phyloP scores from a whole-genome alignment of 2,888 invertebrate genomes.

The Dasypolia templi region DNA sequence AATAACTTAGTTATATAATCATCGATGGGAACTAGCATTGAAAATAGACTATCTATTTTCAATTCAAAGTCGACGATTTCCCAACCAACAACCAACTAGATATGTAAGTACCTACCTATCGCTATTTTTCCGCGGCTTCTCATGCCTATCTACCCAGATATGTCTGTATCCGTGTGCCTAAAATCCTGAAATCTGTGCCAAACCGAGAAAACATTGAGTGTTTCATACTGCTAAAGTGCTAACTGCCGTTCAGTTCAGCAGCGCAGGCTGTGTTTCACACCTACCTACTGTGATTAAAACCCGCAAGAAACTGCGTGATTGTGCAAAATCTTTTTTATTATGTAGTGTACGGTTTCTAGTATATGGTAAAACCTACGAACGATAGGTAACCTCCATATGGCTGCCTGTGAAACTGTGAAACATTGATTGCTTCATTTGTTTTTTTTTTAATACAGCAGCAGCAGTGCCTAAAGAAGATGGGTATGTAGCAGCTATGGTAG shows the following conservation, averaged over 20 bases:
- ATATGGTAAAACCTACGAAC: too few relatives aligned
- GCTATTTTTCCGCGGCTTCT: neutral
- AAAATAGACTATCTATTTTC: constrained; percentile 61
- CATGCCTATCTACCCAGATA: neutral
- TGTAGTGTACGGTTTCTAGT: too few relatives aligned
- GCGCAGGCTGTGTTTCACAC: neutral
- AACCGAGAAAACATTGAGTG: neutral
- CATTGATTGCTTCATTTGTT: neutral
- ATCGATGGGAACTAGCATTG: constrained; percentile 41
- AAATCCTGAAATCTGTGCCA: neutral
- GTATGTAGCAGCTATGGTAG: neutral
- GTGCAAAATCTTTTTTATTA: neutral
- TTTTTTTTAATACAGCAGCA: neutral
- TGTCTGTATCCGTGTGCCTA: too few relatives aligned
- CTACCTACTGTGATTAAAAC: neutral
- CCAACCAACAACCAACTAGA: neutral
- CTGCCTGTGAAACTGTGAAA: neutral
- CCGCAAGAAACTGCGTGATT: neutral
- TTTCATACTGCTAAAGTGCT: neutral
- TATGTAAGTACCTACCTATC: too few relatives aligned
- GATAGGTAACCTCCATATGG: neutral
- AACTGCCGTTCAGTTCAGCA: neutral
- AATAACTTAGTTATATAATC: constrained; percentile 58
- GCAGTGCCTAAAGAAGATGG: neutral
- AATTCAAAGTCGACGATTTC: constrained; percentile 39